These are phyloP conservation scores for Biston stratarius DNA, from an alignment of 2,888 invertebrate genomes.

Conservation along the genomic window DNA sequence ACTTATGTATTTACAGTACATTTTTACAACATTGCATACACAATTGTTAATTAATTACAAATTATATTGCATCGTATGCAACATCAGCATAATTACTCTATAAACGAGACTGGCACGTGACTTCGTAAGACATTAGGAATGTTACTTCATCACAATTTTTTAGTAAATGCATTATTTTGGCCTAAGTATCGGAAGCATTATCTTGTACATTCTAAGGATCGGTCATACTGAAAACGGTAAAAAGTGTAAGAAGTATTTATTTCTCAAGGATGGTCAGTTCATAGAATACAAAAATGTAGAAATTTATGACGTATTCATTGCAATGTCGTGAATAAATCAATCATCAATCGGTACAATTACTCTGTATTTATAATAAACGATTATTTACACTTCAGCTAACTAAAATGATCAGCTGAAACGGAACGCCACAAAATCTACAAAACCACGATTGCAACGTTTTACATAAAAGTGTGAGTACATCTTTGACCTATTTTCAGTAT, in stretches of 20 bases:
- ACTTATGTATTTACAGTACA: background rate
- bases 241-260: background rate
- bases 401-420: too few relatives aligned
- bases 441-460: too few relatives aligned
- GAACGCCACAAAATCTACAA: too few relatives aligned
- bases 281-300: too few relatives aligned
- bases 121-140: constrained; percentile 63
- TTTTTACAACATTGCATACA: constrained; percentile 6
- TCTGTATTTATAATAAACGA: too few relatives aligned
- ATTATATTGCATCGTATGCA: constrained; percentile 18
- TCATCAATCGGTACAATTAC: too few relatives aligned
- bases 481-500: background rate
- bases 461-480: too few relatives aligned
- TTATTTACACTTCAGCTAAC: too few relatives aligned
- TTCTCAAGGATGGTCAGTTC: too few relatives aligned
- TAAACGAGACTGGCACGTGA: constrained; percentile 53
- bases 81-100: constrained; percentile 9
- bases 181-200: constrained; percentile 24
- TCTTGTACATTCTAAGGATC: background rate
- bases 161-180: constrained; percentile 47
- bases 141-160: constrained; percentile 58
- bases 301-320: too few relatives aligned
- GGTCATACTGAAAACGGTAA: background rate
- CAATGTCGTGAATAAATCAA: too few relatives aligned
- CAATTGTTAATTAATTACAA: constrained; percentile 14